Evolutionary conservation across 2,113 vertebrate species (phyloP).

Genomic region (Notechis scutatus): DNA sequence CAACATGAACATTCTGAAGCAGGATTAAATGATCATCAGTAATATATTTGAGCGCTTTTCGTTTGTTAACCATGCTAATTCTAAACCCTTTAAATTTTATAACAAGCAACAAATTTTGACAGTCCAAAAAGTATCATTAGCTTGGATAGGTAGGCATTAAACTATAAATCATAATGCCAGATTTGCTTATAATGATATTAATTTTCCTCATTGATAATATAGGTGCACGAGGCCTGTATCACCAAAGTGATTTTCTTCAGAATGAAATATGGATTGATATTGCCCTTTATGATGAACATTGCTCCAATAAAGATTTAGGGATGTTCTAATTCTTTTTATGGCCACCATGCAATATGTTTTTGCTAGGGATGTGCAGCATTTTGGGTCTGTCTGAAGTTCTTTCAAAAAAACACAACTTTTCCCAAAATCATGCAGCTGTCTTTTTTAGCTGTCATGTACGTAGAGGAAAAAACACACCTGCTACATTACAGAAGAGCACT

Average conservation of each 20-base stretch:
- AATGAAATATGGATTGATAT: not conserved
- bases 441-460: not conserved
- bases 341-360: not conserved
- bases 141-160: not conserved
- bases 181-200: constrained; percentile 5
- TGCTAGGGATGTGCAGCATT: not conserved
- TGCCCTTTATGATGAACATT: not conserved
- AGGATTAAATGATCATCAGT: not conserved
- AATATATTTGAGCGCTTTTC: not conserved
- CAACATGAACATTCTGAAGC: not conserved
- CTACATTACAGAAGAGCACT: not conserved
- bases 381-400: not conserved
- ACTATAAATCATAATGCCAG: not conserved
- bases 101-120: not conserved
- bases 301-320: not conserved
- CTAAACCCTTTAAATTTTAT: not conserved
- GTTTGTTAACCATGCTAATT: not conserved
- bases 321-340: not conserved
- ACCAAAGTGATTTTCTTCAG: not conserved
- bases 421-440: not conserved
- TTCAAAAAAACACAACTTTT: not conserved
- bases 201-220: constrained; percentile 2
- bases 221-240: not conserved
- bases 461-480: not conserved
- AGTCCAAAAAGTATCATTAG: not conserved